These are phyloP conservation scores for Gulo gulo DNA, from an alignment of 2,113 vertebrate species.

Conservation along the genomic window DNA sequence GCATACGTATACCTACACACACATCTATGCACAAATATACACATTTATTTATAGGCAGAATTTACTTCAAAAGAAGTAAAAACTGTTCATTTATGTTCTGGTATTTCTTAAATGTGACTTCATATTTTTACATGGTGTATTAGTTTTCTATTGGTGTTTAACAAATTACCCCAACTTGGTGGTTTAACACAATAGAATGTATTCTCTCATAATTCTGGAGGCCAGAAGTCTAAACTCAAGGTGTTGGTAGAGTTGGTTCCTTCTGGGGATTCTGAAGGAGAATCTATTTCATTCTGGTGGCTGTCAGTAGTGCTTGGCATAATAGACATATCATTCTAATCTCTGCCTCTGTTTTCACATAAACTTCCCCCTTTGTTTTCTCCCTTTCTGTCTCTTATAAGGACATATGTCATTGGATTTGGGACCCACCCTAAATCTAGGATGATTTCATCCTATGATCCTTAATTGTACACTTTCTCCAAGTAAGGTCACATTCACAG, in stretches of 20 bases:
- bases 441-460: neutral
- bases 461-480: neutral
- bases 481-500: neutral
- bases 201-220: neutral
- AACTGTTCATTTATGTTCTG: neutral
- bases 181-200: neutral
- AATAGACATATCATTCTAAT: neutral
- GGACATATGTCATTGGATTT: neutral
- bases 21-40: neutral
- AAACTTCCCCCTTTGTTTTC: neutral
- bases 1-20: neutral
- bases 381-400: neutral
- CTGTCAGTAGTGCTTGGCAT: neutral
- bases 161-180: neutral
- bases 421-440: neutral
- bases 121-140: neutral
- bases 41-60: neutral
- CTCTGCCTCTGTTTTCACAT: neutral
- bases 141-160: neutral
- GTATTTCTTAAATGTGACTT: neutral
- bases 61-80: slow-evolving; percentile 28
- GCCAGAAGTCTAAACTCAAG: neutral
- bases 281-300: neutral
- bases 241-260: neutral
- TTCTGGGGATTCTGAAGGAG: neutral